These are phyloP conservation scores for Perognathus longimembris DNA, from an alignment of 2,113 vertebrate species.

Conservation along the genomic window DNA sequence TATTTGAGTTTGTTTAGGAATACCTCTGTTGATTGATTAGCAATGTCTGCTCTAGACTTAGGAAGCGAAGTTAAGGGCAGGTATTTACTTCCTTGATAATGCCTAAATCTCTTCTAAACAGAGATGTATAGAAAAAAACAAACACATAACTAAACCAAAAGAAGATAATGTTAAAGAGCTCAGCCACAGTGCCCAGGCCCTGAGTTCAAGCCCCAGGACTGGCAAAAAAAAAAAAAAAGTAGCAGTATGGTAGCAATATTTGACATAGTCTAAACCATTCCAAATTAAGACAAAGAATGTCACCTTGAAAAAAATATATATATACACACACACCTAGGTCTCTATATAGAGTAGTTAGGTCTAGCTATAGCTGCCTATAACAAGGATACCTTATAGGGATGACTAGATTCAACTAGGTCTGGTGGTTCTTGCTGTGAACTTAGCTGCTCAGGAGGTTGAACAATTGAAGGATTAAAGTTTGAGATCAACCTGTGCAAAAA, in stretches of 20 bases:
- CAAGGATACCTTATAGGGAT: background rate
- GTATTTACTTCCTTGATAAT: background rate
- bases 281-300: slow-evolving; percentile 1
- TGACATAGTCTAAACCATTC: background rate
- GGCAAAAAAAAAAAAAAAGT: background rate
- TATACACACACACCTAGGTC: too few relatives aligned
- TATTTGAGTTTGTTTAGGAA: background rate
- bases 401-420: background rate
- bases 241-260: background rate
- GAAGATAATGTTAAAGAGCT: background rate
- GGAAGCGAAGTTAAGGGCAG: background rate
- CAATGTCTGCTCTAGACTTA: background rate
- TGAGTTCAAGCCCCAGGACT: too few relatives aligned
- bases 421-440: too few relatives aligned
- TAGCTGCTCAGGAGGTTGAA: too few relatives aligned
- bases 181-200: too few relatives aligned
- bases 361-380: background rate
- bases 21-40: background rate
- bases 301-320: too few relatives aligned
- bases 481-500: too few relatives aligned
- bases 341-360: background rate
- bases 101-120: background rate
- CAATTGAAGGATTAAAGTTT: too few relatives aligned
- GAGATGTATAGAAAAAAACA: slow-evolving; percentile 21
- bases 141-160: background rate